phyloP scores from a whole-genome alignment of 64 coral and sea anemone species.

The Montipora foliosa region DNA sequence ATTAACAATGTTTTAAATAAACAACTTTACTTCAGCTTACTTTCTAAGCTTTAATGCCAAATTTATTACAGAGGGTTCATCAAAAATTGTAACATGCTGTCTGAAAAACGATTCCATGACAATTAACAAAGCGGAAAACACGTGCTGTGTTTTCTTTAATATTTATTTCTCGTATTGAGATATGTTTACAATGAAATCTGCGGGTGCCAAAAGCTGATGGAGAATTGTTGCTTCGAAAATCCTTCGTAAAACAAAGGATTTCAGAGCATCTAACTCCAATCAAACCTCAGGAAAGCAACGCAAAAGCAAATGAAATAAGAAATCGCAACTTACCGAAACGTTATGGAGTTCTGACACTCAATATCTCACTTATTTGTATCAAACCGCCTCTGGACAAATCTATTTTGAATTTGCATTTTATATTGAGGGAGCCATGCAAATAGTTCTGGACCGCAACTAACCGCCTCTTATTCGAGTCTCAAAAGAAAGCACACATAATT shows the following conservation, averaged over 20 bases:
- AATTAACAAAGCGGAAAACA: neutral
- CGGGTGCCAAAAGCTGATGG: neutral
- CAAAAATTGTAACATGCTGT: neutral
- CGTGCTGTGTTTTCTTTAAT: neutral
- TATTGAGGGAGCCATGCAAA: too few relatives aligned
- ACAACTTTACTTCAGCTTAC: too few relatives aligned
- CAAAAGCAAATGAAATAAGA: neutral
- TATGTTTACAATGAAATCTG: constrained; percentile 15
- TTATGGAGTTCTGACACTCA: neutral
- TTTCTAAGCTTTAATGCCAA: too few relatives aligned
- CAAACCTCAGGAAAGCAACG: neutral
- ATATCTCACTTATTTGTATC: neutral
- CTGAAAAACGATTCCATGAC: neutral
- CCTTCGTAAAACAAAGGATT: neutral
- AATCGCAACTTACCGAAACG: neutral
- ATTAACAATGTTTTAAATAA: too few relatives aligned
- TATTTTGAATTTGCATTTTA: constrained; percentile 1
- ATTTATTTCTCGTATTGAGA: neutral
- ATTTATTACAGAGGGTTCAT: neutral
- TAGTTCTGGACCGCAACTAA: too few relatives aligned
- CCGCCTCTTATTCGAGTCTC: neutral
- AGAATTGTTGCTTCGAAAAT: neutral
- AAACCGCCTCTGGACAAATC: neutral
- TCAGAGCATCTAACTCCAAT: neutral
- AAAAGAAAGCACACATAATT: neutral